Evolutionary conservation across 1,140 invertebrate species (phyloP).

Genomic region (Sinonovacula constricta): DNA sequence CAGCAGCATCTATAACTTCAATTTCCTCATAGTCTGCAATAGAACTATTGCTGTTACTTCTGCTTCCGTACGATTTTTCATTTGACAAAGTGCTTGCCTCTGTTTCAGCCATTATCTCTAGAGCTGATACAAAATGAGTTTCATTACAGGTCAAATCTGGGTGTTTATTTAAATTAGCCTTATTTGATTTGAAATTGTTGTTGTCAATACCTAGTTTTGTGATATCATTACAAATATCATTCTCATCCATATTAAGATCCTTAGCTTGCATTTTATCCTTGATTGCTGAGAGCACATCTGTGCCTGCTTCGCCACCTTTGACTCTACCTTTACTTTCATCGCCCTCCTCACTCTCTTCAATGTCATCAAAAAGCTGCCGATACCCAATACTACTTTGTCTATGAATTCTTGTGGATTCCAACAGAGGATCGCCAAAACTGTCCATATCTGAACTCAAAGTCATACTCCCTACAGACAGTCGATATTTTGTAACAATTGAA

Average conservation of each 20-base stretch:
- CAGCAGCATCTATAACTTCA: constrained; percentile 30
- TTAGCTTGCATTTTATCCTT: not conserved
- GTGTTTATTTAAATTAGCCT: not conserved
- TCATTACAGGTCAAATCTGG: not conserved
- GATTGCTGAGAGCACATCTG: not conserved
- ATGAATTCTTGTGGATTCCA: constrained; percentile 50
- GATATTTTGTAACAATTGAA: constrained; percentile 24
- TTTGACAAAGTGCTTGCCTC: not conserved
- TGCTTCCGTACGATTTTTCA: not conserved
- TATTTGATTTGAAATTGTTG: not conserved
- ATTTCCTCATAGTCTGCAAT: constrained; percentile 1
- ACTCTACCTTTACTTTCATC: not conserved
- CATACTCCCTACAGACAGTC: not conserved
- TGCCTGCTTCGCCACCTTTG: not conserved
- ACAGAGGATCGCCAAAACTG: constrained; percentile 38
- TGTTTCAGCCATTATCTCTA: not conserved
- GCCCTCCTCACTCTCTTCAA: not conserved
- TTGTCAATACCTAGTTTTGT: not conserved
- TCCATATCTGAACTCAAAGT: constrained; percentile 31
- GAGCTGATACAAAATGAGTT: not conserved
- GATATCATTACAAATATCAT: not conserved
- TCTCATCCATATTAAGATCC: not conserved
- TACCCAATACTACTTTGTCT: constrained; percentile 42
- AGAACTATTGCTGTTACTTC: not conserved
- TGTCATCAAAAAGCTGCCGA: not conserved